Percentiles rank a stretch among this genome's conserved stretches.
phyloP scores from a whole-genome alignment of 2,888 invertebrate genomes.

The Drosophila anomalipes region DNA sequence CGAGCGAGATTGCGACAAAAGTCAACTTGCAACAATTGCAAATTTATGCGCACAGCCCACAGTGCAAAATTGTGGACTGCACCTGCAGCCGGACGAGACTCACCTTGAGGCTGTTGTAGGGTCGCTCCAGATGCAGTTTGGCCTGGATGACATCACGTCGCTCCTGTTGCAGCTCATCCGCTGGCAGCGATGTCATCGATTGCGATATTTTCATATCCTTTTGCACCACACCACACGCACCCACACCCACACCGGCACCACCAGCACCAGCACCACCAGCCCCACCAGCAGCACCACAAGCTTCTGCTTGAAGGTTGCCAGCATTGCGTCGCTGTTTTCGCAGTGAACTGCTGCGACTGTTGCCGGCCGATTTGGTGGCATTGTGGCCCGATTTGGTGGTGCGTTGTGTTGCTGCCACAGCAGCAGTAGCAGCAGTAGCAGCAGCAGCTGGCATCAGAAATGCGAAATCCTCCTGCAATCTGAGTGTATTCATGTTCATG shows the following conservation, averaged over 20 bases:
- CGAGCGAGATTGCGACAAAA: background rate
- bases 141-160: conserved; percentile 86
- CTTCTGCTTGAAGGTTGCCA: conserved; percentile 8
- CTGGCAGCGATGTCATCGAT: conserved; percentile 93
- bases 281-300: background rate
- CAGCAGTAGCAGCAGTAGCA: conserved; percentile 15
- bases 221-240: conserved; percentile 4
- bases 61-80: background rate
- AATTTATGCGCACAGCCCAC: background rate
- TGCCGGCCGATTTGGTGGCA: conserved; percentile 66
- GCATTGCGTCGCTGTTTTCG: conserved; percentile 69
- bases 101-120: conserved; percentile 92
- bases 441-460: conserved; percentile 62
- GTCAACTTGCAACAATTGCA: conserved; percentile 3
- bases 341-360: conserved; percentile 70
- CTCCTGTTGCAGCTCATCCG: conserved; percentile 86
- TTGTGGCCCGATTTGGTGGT: conserved; percentile 44
- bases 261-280: background rate
- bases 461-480: conserved; percentile 48
- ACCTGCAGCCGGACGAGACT: conserved; percentile 46
- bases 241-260: background rate
- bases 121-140: conserved; percentile 88
- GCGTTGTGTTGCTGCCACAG: conserved; percentile 29
- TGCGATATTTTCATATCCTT: conserved; percentile 75
- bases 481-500: conserved; percentile 24